Evolutionary conservation across 2,888 invertebrate genomes (phyloP), one percentile per base, ranked within the genome.

Genomic region (Caenorhabditis sp.): DNA sequence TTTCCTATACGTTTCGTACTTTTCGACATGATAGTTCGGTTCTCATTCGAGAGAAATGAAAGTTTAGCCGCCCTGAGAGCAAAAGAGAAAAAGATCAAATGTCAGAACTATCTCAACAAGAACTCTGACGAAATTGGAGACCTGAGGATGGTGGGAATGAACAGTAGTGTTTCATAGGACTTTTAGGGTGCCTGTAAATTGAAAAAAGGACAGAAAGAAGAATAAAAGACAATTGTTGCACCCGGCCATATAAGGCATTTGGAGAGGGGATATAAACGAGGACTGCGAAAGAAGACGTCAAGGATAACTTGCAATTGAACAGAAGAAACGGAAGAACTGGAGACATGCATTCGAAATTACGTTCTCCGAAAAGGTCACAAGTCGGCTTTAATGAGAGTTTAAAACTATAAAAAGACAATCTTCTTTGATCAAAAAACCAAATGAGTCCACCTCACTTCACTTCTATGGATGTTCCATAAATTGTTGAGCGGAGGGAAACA

Each of bases 301-400:
- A 76, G 76, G 76, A 76, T 76, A 76, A 44, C 60, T 67, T 37
- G 74, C 65, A 72, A 72, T 72, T 72, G 72, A 72, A 72, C 64
- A 71, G 40, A 32, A 32, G 32, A 32, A 32, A 58, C 56, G 56
- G 28, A 53, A 61, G 40, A 51, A 40, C 61, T 44, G 40, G 51
- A 26, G 74, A 50, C 53, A 76, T 76, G 76, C 76, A 76, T 76
- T 76, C 55, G 61, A 32, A 76, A 76, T 67, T 76, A 67, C 76
- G 76, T 65, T 72, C 65, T n/a, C 74, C 58, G 22, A 22, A 76
- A 76, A 76, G 76, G 76, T 76, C 76, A 76, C 76, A n/a, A 76
- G 51, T 61, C 53, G 76, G 24, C 61, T 76, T 76, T 76, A 76
- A 76, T 76, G 76, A 35, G 37, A 60, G 61, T 67, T 61, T 53